Evolutionary conservation across 2,888 invertebrate species (phyloP), one percentile per base, ranked within the genome.

Genomic region (Zhengitettix transpicula): DNA sequence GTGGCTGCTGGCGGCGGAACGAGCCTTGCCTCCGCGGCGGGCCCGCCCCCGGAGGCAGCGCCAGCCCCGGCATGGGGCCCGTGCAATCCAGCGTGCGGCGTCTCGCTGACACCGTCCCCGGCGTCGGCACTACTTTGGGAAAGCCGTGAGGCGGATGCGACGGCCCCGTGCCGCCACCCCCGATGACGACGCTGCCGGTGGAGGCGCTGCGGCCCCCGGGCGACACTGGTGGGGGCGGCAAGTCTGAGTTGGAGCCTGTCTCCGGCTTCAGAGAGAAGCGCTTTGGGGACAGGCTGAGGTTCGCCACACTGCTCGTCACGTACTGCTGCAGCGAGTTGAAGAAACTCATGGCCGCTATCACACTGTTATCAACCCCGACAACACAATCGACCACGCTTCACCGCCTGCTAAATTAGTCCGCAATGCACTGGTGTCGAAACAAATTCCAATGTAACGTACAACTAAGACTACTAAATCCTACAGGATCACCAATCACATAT

Each of bases 271-370:
- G 78, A 15, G 85, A 84, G 69, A 80, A 85, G 64, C 85, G 80
- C 65, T 85, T 84, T 60, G 89, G 85, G 66, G 87, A 85, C 62
- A 90, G 75, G 64, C 83, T 85, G 67, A 90, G 75, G 68, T 85
- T 88, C 56, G 89, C 88, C 66, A 90, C 89, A 71, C 89, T 87
- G 74, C 87, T 89, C 69, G 85, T 88, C 72, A 90, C 89, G 73
- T 88, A 88, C 74, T 90, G 89, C 69, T 89, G 87, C 68, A 90
- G 75, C 52, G 89, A 87, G 72, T 85, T 84, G 73, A 90, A 83
- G 78, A 90, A 90, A 79, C 89, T 90, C 90, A 90, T 90, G 40
- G 42, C 47, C 8, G 47, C 28, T 28, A 28, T 28, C 28, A 7
- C 28, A 28, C 28, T 28, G 3, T 28, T 28, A 28, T 28, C 28